Conservation (phyloP, 2,888 invertebrate species). For the Tenthredo distinguenda region DNA sequence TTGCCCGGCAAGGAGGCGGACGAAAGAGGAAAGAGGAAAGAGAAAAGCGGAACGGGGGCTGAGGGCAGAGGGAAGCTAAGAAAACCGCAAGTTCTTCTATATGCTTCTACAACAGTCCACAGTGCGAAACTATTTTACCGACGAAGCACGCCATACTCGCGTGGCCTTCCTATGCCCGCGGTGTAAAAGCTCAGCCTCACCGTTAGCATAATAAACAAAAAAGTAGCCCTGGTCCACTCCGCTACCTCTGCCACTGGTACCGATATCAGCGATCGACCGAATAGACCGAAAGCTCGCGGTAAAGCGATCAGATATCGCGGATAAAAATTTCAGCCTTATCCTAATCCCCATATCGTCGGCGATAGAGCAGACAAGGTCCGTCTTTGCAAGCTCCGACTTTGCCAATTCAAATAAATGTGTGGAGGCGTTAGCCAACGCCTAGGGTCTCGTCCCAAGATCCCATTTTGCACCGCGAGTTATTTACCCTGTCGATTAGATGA, state of each 20-base stretch:
- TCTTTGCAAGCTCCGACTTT: not conserved
- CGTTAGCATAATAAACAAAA: conserved; percentile 47
- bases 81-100: not conserved
- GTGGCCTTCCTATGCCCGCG: conserved; percentile 15
- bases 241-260: not conserved
- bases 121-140: conserved; percentile 42
- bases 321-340: not conserved
- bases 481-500: not conserved
- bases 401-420: not conserved
- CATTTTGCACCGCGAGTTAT: not conserved
- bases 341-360: not conserved
- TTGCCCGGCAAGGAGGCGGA: not conserved
- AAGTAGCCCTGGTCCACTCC: conserved; percentile 7
- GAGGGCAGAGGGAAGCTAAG: not conserved
- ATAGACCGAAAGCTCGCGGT: not conserved
- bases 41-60: conserved; percentile 11
- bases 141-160: conserved; percentile 7
- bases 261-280: conserved; percentile 14
- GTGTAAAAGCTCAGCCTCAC: conserved; percentile 27
- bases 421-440: not conserved
- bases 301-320: not conserved
- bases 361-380: not conserved
- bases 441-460: not conserved
- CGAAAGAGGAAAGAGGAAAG: not conserved
- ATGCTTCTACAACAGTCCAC: conserved; percentile 2